Base-by-base conservation (phyloP, 1,140 invertebrate genomes). In the Apis laboriosa region DNA sequence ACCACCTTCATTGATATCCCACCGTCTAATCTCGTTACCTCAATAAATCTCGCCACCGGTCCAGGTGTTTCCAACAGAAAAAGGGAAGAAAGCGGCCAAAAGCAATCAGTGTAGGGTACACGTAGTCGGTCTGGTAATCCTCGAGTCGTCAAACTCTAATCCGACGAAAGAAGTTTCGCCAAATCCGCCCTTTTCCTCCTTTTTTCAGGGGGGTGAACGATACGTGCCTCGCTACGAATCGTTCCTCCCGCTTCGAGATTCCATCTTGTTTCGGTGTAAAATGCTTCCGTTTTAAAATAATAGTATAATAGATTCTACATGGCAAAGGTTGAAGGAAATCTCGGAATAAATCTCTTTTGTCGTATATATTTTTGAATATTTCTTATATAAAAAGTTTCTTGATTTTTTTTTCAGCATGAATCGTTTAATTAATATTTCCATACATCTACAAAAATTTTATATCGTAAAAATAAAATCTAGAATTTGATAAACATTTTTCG, bases 101-200 rank as follows among this genome's bases (percentile, higher is more conserved):
- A 76, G 72, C 55, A 81, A 81, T 67, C 80, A 68, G 74, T n/a
- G 34, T 43, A 5, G n/a, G 19, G 43, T 17, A 58, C 80, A 68
- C 80, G 72, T 67, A 76, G 63, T 21, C 24, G 19, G 9, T 13
- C 12, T 34, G 28, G 63, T 77, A 81, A 81, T 76, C 73, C 67
- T 60, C 73, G 63, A 19, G 71, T 80, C 79, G 72, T 80, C 79
- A 67, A 66, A 80, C 80, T 68, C 63, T 81, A 81, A 81, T 77
- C 80, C 64, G 15, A 7, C n/a, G 53, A 51, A 53, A 76, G 53
- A 81, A 66, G 24, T 67, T 76, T 81, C 24, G 12, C 24, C 73
- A 76, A 53, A 67, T 60, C 63, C 43, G 21, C 15, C 0, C 51
- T n/a, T 56, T 60, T 43, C 5, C 34, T 43, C 34, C 34, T 43